Evolutionary conservation across 2,888 invertebrate species (phyloP).

Genomic region (Hybos culiciformis): DNA sequence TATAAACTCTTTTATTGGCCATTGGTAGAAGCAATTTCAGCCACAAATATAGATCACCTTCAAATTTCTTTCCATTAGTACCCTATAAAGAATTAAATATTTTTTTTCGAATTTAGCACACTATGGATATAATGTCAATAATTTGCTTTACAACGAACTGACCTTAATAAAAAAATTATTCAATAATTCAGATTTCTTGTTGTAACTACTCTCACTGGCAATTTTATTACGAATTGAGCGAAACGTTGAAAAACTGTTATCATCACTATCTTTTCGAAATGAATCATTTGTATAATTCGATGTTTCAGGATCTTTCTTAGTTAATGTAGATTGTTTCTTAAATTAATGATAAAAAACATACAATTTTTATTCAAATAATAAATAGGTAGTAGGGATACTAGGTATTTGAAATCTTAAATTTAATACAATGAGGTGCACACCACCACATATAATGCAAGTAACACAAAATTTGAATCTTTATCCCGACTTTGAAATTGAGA

Average conservation of each 20-base stretch:
- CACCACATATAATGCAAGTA: no score
- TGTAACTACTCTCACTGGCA: constrained; percentile 62
- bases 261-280: constrained; percentile 40
- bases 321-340: no score
- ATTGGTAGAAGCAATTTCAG: constrained; percentile 71
- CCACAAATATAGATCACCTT: constrained; percentile 67
- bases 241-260: constrained; percentile 65
- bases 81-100: constrained; percentile 33
- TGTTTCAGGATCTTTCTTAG: not conserved
- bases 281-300: no score
- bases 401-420: no score
- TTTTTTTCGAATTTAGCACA: constrained; percentile 10
- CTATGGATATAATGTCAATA: constrained; percentile 7
- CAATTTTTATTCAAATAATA: no score
- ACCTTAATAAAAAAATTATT: constrained; percentile 49
- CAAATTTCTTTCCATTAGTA: constrained; percentile 47
- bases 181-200: constrained; percentile 63
- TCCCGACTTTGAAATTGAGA: no score
- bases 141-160: constrained; percentile 20
- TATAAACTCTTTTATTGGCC: constrained; percentile 72
- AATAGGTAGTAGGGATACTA: no score
- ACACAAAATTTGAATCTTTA: no score
- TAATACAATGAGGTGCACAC: no score
- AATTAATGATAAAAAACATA: no score
- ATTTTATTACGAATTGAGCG: constrained; percentile 63